Evolutionary conservation across 1,140 invertebrate genomes (phyloP), one percentile per base, ranked within the genome.

Genomic region (Nixonia krombeini): DNA sequence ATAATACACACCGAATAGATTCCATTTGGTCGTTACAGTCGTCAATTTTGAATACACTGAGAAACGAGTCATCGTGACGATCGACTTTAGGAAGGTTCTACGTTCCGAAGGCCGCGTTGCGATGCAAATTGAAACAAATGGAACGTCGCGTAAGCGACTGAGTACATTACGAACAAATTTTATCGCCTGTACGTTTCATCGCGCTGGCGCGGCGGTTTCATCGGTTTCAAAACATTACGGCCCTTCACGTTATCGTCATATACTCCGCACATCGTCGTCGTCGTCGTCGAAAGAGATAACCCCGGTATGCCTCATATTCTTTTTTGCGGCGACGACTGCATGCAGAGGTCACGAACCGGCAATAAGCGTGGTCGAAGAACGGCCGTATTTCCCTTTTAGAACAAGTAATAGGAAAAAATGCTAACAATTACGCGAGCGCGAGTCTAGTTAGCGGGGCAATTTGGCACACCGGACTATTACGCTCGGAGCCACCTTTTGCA

Each of bases 41-140:
- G 31, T n/a, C n/a, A n/a, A n/a, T n/a, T n/a, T n/a, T n/a, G n/a
- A n/a, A n/a, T n/a, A n/a, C n/a, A n/a, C n/a, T n/a, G 29, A 31
- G 21, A 50, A 70, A 55, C 52, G 47, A 67, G 57, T 56, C 49
- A 55, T 57, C 67, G 40, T 56, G 31, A 41, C 46, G 63, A 57
- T 44, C 53, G 62, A 63, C 46, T 46, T 51, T 9, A 40, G 44
- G 42, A 25, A 37, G 49, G 25, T 51, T 49, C 52, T n/a, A 42
- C 44, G 46, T 63, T 68, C 37, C 47, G 52, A 61, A 26, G 47
- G 50, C 52, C 52, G 51, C 47, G 25, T 17, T 21, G 25, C 51
- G 45, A 62, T 50, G 58, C 70, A 79, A 81, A 82, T 82, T 82
- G 80, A 81, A 82, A 83, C 77, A 81, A 82, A 80, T 80, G 70